phyloP scores from a whole-genome alignment of 30 jellyfish, hydroid and myxozoan genomes.

The Cassiopea andromeda region DNA sequence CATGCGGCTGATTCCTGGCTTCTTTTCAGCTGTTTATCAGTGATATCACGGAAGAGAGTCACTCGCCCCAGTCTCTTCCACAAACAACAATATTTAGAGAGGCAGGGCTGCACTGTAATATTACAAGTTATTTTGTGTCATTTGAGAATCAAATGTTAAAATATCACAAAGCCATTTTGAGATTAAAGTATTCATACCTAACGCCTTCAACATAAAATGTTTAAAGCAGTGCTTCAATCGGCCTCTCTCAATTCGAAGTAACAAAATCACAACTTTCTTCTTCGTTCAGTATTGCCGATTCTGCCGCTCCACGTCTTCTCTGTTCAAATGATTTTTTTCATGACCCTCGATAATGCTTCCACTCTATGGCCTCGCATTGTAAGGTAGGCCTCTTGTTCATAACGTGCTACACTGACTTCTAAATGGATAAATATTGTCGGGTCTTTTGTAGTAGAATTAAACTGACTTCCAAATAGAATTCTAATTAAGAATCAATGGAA shows the following conservation, averaged over 20 bases:
- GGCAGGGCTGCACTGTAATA: neutral
- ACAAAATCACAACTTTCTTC: no score
- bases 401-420: no score
- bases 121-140: neutral
- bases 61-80: slow-evolving; percentile 39
- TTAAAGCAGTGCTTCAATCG: no score
- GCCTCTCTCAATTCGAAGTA: no score
- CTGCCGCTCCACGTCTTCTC: no score
- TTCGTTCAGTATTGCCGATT: no score
- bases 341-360: no score
- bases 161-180: neutral
- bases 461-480: neutral
- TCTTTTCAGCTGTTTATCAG: neutral
- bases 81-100: neutral
- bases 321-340: no score
- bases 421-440: neutral
- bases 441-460: neutral
- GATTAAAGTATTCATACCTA: neutral
- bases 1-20: neutral
- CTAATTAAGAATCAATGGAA: neutral
- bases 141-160: neutral
- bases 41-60: neutral
- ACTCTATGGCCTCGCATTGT: no score
- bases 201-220: no score
- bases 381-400: no score